Base-by-base conservation (phyloP, 1,140 invertebrate genomes). In the Hyles vespertilio region DNA sequence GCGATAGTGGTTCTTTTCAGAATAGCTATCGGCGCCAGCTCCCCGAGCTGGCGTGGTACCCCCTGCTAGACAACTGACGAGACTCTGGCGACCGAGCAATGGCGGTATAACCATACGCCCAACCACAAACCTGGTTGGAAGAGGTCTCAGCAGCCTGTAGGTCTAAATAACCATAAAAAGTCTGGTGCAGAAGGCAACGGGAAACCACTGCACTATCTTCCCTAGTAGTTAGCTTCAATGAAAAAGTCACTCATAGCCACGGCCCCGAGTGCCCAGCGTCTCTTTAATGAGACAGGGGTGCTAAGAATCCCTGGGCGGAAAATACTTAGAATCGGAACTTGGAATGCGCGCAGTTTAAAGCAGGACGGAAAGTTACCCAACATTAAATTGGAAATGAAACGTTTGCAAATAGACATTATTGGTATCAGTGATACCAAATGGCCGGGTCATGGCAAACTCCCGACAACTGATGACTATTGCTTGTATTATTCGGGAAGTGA, bases 1-100 rank as follows among this genome's bases (percentile, higher is more conserved):
- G 11, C 46, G 46, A 3, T 47, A 9, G 11, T n/a, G 9, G 46
- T 10, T 47, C 11, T 47, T 47, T 12, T 36, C 36, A 36, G 36
- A 36, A 36, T 36, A 36, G 36, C 36, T 7, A 36, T 4, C 36
- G 36, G 36, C 36, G 36, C 3, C 36, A 7, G 36, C 36, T n/a
- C 36, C 7, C 7, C 3, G 7, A 47, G n/a, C 9, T 22, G 11
- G 22, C 54, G 59, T 36, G 59, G 64, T 66, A 36, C 53, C 47
- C 59, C 56, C 59, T 66, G 63, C 58, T 65, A 66, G 56, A 62
- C 7, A 61, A 66, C 64, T 5, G 53, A 62, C 44, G 58, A 46
- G 62, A 58, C 62, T n/a, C 7, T 64, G 51, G 58, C 62, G 57
- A 64, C 62, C 58, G 62, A 66, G 64, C 11, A 59, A 51, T 59